A percentile compares a stretch with the other conserved stretches of the same genome.
Conservation (phyloP, 2,797 vertebrate genomes). For the Macrochelys suwanniensis region DNA sequence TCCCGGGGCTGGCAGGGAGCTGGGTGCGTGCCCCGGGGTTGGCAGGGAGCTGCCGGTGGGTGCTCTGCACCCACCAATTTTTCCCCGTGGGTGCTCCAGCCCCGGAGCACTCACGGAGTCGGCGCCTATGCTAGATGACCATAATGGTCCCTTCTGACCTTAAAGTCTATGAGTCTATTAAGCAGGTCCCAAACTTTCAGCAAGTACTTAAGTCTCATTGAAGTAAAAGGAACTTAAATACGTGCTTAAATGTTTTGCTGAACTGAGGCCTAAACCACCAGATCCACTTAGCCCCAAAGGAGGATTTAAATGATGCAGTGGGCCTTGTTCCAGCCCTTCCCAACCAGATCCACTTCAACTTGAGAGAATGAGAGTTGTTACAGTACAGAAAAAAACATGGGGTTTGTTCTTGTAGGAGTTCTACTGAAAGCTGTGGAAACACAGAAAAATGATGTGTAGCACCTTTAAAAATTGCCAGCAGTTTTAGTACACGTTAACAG, state of each 20-base stretch:
- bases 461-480: neutral
- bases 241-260: neutral
- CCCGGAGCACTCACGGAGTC: no score
- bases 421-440: neutral
- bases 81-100: no score
- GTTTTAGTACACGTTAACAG: neutral
- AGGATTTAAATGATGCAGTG: neutral
- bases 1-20: no score
- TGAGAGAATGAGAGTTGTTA: neutral
- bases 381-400: neutral
- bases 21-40: no score
- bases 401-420: neutral
- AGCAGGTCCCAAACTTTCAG: neutral
- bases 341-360: neutral
- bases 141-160: no score
- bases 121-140: no score
- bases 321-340: neutral
- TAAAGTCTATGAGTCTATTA: neutral
- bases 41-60: no score
- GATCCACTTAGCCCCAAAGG: neutral
- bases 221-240: neutral
- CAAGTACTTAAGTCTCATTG: neutral
- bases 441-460: neutral
- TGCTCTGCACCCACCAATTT: no score
- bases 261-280: neutral